Evolutionary conservation across 1,140 invertebrate genomes (phyloP), one percentile per base, ranked within the genome.

Genomic region (Mamestra configurata): DNA sequence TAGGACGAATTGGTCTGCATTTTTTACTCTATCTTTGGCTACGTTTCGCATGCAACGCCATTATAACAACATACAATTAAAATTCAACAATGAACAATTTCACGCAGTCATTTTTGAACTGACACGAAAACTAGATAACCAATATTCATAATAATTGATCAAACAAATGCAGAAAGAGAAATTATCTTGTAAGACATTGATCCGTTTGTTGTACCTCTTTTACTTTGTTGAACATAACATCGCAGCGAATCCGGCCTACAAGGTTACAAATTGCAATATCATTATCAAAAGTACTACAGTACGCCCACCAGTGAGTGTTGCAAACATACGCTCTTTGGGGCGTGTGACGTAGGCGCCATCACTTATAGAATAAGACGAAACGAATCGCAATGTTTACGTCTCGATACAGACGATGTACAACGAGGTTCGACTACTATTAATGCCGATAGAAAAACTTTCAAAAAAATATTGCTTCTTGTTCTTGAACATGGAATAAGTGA

Each of bases 281-380:
- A 27, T 57, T 57, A 57, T 13, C 53, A 61, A 37, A 61, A 61
- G 7, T 59, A 59, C 55, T 59, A 59, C 24, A 31, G n/a, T 8
- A 35, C 15, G 57, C 22, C 22, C 53, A 57, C 22, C 0, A 2
- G 13, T 6, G 22, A 13, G 10, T 24, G 53, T 15, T 57, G 1
- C 22, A 3, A 27, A 13, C 22, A 57, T 27, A 24, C 22, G 53
- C 53, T 53, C 5, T 22, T 22, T 20, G 40, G 61, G 61, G 10
- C 8, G 2, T 20, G 59, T 66, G 61, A 66, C 61, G 61, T 64
- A 40, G 35, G 22, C 18, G 11, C 15, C 61, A 64, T 64, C 18
- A 64, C 35, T 64, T 66, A 40, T 43, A 66, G 61, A 10, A 40
- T 40, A 40, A 43, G n/a, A 40, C 18, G 61, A 66, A 66, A 13